Evolutionary conservation across 2,113 vertebrate species (phyloP), one percentile per base, ranked within the genome.

Genomic region (Sceloporus undulatus): DNA sequence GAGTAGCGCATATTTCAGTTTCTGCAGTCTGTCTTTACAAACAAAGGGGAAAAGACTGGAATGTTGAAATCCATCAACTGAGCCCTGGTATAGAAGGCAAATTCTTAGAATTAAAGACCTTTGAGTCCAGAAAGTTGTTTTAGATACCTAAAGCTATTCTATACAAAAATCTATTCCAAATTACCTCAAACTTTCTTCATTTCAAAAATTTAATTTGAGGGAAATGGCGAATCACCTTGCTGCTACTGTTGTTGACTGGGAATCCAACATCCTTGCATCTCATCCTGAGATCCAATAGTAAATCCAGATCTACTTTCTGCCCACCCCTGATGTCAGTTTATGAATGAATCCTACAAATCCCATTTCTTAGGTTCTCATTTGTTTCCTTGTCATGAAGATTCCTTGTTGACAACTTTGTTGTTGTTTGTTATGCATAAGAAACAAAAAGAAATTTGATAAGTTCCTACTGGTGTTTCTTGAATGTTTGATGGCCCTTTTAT

Each of bases 381-480:
- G 38, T 16, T 27, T 85, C 3, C 16, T 40, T 16, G 2, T 13
- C 16, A 76, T 71, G 13, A 5, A 10, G 62, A 3, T 74, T 84
- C 13, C 7, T 48, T 52, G 48, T 74, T 83, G 13, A 10, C 27
- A 54, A 21, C 56, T 74, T 25, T 7, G 82, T n/a, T n/a, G 85
- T 23, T 88, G 52, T 40, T 74, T 65, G 2, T 74, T 62, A 14
- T 82, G 40, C 56, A n/a, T 76, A 0, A 0, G 29, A 74, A 81
- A 66, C 0, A 9, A 0, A 52, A 34, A 80, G 38, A 13, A n/a
- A 11, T 18, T 9, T 48, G 34, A n/a, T 79, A 9, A 21, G 71
- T 87, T 3, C 16, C 1, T 0, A 0, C 2, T 52, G 38, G 0
- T 16, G n/a, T 1, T 16, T 4, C 0, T 1, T 62, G 9, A 62